Conservation (phyloP, 2,113 vertebrate species). For the Corydoras sp. region DNA sequence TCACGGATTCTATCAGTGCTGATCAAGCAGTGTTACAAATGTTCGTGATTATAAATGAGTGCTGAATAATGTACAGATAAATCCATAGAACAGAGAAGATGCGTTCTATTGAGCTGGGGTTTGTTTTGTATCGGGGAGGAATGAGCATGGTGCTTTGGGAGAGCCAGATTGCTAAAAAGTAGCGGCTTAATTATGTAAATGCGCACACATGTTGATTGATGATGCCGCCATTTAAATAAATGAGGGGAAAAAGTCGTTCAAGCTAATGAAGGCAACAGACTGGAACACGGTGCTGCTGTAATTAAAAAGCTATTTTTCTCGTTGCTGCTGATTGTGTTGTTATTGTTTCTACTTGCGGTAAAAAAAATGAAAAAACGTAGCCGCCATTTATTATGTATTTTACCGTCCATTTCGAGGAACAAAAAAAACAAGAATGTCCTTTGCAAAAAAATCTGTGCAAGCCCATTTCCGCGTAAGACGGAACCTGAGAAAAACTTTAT, state of each 20-base stretch:
- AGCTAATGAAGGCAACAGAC: conserved; percentile 18
- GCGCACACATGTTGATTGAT: conserved; percentile 15
- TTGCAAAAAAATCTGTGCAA: too few species aligned
- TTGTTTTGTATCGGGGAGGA: not conserved
- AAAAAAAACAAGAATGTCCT: not conserved
- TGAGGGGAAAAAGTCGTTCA: conserved; percentile 17
- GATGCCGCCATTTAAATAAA: conserved; percentile 18
- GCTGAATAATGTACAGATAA: not conserved
- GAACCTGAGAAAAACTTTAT: too few species aligned
- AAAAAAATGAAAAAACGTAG: not conserved
- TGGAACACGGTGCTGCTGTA: conserved; percentile 10
- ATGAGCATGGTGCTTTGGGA: not conserved
- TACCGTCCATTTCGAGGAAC: not conserved
- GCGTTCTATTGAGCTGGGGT: not conserved
- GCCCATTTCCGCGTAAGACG: too few species aligned
- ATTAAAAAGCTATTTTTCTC: conserved; percentile 28
- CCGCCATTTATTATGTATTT: not conserved
- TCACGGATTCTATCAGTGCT: not conserved
- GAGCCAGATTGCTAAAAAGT: not conserved
- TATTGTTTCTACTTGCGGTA: not conserved
- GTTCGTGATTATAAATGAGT: not conserved
- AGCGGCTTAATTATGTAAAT: conserved; percentile 12
- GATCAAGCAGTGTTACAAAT: not conserved
- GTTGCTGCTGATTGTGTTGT: conserved; percentile 1
- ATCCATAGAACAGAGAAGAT: not conserved